Evolutionary conservation across 1,140 invertebrate species (phyloP).

Genomic region (Ceratoteleas bidentatus): DNA sequence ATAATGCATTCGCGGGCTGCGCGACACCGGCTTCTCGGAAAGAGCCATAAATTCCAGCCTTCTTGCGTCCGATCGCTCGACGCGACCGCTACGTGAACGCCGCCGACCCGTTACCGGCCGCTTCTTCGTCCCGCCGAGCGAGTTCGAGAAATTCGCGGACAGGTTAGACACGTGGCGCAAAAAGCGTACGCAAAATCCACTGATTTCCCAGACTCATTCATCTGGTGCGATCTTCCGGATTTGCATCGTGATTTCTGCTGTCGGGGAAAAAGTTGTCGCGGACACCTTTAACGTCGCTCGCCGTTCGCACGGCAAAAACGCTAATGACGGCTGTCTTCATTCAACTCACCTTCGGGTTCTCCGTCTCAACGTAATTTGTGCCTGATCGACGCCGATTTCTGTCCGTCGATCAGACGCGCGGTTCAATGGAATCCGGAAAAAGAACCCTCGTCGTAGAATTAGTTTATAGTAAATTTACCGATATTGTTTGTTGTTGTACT

Average conservation of each 20-base stretch:
- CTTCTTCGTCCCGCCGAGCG: constrained; percentile 43
- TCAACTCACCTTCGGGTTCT: constrained; percentile 3
- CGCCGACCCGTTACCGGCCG: constrained; percentile 70
- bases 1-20: constrained; percentile 58
- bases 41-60: constrained; percentile 70
- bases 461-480: no score
- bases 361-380: constrained; percentile 10
- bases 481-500: no score
- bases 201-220: constrained; percentile 46
- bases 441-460: no score
- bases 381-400: no score
- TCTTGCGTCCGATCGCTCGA: constrained; percentile 59
- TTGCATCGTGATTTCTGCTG: constrained; percentile 38
- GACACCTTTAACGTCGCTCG: constrained; percentile 21
- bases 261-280: constrained; percentile 51
- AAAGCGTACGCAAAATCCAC: constrained; percentile 66
- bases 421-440: no score
- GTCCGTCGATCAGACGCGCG: no score
- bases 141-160: constrained; percentile 70
- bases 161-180: constrained; percentile 70
- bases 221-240: constrained; percentile 40
- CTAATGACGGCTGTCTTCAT: constrained; percentile 38
- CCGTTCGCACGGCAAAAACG: constrained; percentile 22
- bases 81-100: constrained; percentile 71
- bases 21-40: constrained; percentile 67